Evolutionary conservation across 2,888 invertebrate species (phyloP).

Genomic region (Latrodectus hesperus): DNA sequence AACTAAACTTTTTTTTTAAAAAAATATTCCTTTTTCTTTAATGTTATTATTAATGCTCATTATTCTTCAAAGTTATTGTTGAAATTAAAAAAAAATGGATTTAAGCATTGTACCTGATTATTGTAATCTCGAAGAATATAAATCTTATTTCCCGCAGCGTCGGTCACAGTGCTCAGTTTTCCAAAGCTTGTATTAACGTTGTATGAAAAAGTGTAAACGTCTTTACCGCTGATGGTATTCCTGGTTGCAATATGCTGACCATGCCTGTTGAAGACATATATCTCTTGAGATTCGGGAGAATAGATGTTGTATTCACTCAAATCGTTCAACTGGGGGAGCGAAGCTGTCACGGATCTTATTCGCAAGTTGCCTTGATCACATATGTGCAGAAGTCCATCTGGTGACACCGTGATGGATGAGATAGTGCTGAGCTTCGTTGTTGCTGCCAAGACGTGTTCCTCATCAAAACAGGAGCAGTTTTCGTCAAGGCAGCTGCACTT

Average conservation of each 20-base stretch:
- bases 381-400: slow-evolving; percentile 94
- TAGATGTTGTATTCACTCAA: slow-evolving; percentile 91
- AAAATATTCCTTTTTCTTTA: no score
- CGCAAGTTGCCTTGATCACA: slow-evolving; percentile 86
- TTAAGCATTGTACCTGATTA: slow-evolving; percentile 68
- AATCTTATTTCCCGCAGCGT: slow-evolving; percentile 94
- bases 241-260: slow-evolving; percentile 97
- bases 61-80: neutral
- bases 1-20: no score
- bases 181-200: slow-evolving; percentile 83
- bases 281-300: slow-evolving; percentile 93
- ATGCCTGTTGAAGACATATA: slow-evolving; percentile 91
- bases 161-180: slow-evolving; percentile 86
- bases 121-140: slow-evolving; percentile 90
- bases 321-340: slow-evolving; percentile 88
- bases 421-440: slow-evolving; percentile 75
- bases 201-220: slow-evolving; percentile 95
- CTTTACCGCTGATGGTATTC: slow-evolving; percentile 91
- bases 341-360: slow-evolving; percentile 76
- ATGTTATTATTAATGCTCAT: no score
- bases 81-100: neutral
- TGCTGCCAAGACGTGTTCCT: slow-evolving; percentile 74
- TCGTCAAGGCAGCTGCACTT: slow-evolving; percentile 75
- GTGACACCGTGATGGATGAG: slow-evolving; percentile 89
- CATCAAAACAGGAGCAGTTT: slow-evolving; percentile 75